Evolutionary conservation across 2,113 vertebrate genomes (phyloP).

Genomic region (Carlito syrichta): DNA sequence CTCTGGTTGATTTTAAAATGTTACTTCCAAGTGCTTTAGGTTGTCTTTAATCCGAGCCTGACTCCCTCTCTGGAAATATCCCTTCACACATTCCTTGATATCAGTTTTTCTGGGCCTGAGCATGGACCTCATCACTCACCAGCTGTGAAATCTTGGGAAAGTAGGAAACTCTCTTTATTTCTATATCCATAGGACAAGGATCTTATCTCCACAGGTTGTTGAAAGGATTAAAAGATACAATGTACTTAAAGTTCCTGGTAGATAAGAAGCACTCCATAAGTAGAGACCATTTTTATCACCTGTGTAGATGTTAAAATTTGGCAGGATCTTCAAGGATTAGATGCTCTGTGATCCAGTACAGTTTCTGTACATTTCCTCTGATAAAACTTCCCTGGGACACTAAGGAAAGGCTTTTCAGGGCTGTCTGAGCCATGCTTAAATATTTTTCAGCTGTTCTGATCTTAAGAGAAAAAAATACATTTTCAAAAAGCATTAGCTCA

Average conservation of each 20-base stretch:
- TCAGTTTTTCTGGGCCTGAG: background rate
- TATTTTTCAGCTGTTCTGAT: background rate
- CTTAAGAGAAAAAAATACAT: background rate
- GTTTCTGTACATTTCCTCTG: background rate
- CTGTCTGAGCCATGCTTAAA: background rate
- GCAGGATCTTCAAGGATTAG: background rate
- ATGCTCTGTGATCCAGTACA: background rate
- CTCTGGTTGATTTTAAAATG: background rate
- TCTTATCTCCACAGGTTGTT: background rate
- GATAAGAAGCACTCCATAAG: background rate
- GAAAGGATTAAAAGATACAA: background rate
- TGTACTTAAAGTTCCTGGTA: background rate
- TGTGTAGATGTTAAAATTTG: background rate
- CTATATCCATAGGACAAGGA: background rate
- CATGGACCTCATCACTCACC: background rate
- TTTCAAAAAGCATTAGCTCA: background rate
- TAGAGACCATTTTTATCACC: background rate
- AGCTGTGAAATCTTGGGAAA: background rate
- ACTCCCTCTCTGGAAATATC: background rate
- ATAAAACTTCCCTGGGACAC: background rate
- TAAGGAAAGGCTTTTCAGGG: background rate
- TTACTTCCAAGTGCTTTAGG: background rate
- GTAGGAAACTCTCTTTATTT: background rate
- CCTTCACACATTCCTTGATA: background rate
- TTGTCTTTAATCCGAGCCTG: background rate